Base-by-base conservation (phyloP, 2,888 invertebrate species). In the Chrysolina americana region DNA sequence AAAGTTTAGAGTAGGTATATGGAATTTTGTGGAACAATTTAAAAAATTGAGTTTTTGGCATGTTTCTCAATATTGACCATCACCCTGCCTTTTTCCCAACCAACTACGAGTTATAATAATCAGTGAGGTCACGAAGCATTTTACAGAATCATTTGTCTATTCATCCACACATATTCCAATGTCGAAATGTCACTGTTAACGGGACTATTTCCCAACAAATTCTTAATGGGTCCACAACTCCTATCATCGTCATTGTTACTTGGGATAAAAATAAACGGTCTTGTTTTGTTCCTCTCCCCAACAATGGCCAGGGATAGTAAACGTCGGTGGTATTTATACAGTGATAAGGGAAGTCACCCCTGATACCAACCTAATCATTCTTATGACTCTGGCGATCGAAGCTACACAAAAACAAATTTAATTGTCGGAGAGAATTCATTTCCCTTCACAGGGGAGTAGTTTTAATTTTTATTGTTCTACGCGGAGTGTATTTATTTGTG, bases 291-390 rank as follows among this genome's bases (percentile, higher is more conserved):
- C 71, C 73, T 41, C 64, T 70, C 71, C 71, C 76, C 70, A 71
- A 77, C 77, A 76, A 77, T 73, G 76, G 70, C 73, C 15, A 10
- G n/a, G 76, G 70, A 59, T 70, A 68, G 77, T 76, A 75, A 76
- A 66, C 74, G 76, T 70, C 73, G 78, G 76, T 64, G 77, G 80
- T 80, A 81, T 81, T 81, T 81, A 80, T 75, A 75, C 76, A 80
- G 78, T 80, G 81, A 81, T 81, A 81, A 81, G 81, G 81, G 79
- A 81, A 78, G 79, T 76, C 69, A 74, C 72, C 71, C 70, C 72
- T 56, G 65, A 73, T 74, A 70, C 59, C 62, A 69, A 73, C 75
- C 65, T 72, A 77, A 78, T 71, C 71, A 53, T 75, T 71, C 66
- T 71, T 70, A 68, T 69, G 73, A 68, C 73, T 75, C 73, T 62